Base-by-base conservation (phyloP, 2,888 invertebrate genomes). In the Chalcosyrphus nemorum region DNA sequence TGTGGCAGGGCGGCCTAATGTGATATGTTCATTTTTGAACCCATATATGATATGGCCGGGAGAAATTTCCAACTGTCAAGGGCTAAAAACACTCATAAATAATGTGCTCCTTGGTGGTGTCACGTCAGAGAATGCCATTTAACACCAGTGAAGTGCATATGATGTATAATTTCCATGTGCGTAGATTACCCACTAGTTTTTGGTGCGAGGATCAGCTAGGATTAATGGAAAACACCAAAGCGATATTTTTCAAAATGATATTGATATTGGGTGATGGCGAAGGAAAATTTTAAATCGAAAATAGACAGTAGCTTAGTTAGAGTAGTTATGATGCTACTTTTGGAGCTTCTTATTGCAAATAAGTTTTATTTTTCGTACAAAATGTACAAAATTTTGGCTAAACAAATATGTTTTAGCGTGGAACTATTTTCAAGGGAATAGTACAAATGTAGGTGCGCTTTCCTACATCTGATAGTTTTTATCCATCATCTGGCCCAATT, bases 21-120 rank as follows among this genome's bases (percentile, higher is more conserved):
- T 84, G 65, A 84, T 74, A 52, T 68, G 82, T 78, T 74, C 74
- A 70, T 74, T 80, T 84, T 70, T 63, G 78, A 84, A 71, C 71
- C 54, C 66, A 65, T 81, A 57, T 65, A 59, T 65, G 65, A 74
- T 63, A 80, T 43, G 65, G 57, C 24, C 45, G 38, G 63, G 57
- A 70, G 66, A 57, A 63, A 68, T 63, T 29, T n/a, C n/a, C 35
- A 7, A 82, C 77, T 82, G 81, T 77, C 77, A 61, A 63, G 78
- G 82, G 80, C 80, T 84, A 84, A 84, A 80, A 84, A 84, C 84
- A 70, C 68, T 84, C 84, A 84, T 80, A 84, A 84, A 84, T 84
- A 80, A 80, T 84, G 80, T 43, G 74, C 70, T 65, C 54, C 19
- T 74, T 56, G 74, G 61, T 57, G 68, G 59, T 84, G 78, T 63